A percentile compares a stretch with the other conserved stretches of the same genome.
Conservation (phyloP, 2,113 vertebrate species). For the Polypterus senegalus region DNA sequence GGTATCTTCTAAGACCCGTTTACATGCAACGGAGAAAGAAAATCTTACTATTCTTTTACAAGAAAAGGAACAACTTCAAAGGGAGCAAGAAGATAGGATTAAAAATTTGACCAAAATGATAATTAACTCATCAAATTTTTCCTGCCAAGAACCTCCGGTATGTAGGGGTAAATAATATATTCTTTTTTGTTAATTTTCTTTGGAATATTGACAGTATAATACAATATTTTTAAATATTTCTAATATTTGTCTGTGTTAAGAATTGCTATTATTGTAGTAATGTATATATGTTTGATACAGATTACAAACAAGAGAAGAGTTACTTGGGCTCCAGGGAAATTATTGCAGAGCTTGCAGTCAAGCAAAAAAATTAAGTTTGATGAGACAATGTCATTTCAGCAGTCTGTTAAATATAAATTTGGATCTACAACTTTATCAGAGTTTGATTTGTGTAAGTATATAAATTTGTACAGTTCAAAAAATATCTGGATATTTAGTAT, state of each 20-base stretch:
- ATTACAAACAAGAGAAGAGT: conserved; percentile 69
- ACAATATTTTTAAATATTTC: too few species aligned
- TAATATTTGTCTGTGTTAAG: too few species aligned
- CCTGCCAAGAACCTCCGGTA: conserved; percentile 52
- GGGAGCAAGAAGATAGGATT: conserved; percentile 75
- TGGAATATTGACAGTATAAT: background rate
- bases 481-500: background rate
- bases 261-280: too few species aligned
- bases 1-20: conserved; percentile 74
- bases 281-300: conserved; percentile 29
- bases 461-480: background rate
- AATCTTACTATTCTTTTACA: conserved; percentile 71
- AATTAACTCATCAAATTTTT: conserved; percentile 57
- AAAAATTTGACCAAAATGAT: conserved; percentile 72
- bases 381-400: background rate
- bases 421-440: too few species aligned
- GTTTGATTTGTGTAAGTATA: too few species aligned
- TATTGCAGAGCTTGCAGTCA: conserved; percentile 19
- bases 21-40: conserved; percentile 75
- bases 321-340: conserved; percentile 79
- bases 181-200: conserved; percentile 1
- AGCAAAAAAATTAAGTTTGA: background rate
- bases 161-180: background rate
- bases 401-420: too few species aligned
- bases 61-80: conserved; percentile 81